Base-by-base conservation (phyloP, 2,113 vertebrate species). In the Campylomormyrus numenius region DNA sequence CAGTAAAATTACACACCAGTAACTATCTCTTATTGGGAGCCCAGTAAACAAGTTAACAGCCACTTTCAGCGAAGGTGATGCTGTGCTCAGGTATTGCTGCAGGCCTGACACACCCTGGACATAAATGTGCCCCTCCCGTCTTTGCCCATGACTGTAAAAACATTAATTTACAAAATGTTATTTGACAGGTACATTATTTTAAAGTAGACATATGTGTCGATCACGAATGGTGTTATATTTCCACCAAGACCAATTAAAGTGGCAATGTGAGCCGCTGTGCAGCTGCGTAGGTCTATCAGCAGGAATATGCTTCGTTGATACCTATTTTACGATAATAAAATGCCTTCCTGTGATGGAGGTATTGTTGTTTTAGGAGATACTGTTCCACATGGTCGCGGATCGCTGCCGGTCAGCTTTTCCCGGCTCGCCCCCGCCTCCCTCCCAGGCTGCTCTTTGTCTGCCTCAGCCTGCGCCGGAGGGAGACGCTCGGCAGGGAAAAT, bases 401-500 rank as follows among this genome's bases (percentile, higher is more conserved):
- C 45, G 50, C n/a, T 19, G 50, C 49, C 31, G 50, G 56, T 31
- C 35, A 62, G 31, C 56, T 17, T 11, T 42, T 19, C 87, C 74
- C n/a, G 11, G 31, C 50, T 66, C 89, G 46, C 48, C 31, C 45
- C 24, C 48, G 11, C 84, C 35, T 31, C 58, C 48, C 39, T 48
- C 6, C 42, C 27, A 24, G 62, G 62, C n/a, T 70, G 62, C 10
- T 70, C 80, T 91, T 91, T 91, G 90, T 91, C 89, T 88, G 66
- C 50, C 58, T 88, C 88, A 66, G 48, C 35, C 88, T 89, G 62
- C 19, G 90, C 45, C 89, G 48, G 88, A 87, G 90, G 88, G 52
- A 89, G 88, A 48, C 85, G 7, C 35, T 83, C 39, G 62, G 17
- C 6, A 87, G 80, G 88, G 52, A 77, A 87, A 80, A 88, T 31